Evolutionary conservation across 1,140 invertebrate species (phyloP), one percentile per base, ranked within the genome.

Genomic region (Bombus soroeensis): DNA sequence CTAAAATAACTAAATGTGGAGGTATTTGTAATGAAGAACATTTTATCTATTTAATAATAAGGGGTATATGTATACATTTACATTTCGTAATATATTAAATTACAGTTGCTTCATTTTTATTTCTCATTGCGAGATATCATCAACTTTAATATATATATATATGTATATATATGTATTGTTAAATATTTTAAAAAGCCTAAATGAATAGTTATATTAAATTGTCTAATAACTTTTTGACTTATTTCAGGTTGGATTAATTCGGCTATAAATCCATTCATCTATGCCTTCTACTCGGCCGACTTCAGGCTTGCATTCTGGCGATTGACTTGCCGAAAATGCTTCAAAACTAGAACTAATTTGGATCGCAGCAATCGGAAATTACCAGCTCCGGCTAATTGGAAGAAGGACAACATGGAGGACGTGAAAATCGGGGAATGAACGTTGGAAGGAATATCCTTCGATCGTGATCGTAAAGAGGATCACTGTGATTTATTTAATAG

Each of bases 261-360:
- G 12, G 97, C 97, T 3, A 98, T 98, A 74, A 98, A 98, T 94
- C 97, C 98, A 0, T 98, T 98, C 91, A 98, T 98, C 90, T 98
- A 98, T 91, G 98, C 98, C 25, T 98, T 98, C 92, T 98, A 98
- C 93, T 98, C 97, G 90, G 97, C 97, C 0, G 97, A 98, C 92
- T 98, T 98, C 93, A 96, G 97, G 91, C 95, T 97, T 86, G 98
- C 98, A 0, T 98, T 98, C 89, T 98, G 97, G 97, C 95, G 97
- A 82, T 92, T 98, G 18, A 98, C 97, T 15, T 93, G 87, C 62
- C 91, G 88, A 34, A 93, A 93, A 70, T 94, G 92, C 53, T 91
- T 87, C 73, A 90, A 91, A 78, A 90, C 85, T 80, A 87, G 92
- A 78, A 76, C 68, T 34, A 81, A 83, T 66, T 70, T 91, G 79